Percentiles rank a stretch among this genome's conserved stretches.
phyloP scores from a whole-genome alignment of 2,797 vertebrate species.

The Tokudaia muenninki region DNA sequence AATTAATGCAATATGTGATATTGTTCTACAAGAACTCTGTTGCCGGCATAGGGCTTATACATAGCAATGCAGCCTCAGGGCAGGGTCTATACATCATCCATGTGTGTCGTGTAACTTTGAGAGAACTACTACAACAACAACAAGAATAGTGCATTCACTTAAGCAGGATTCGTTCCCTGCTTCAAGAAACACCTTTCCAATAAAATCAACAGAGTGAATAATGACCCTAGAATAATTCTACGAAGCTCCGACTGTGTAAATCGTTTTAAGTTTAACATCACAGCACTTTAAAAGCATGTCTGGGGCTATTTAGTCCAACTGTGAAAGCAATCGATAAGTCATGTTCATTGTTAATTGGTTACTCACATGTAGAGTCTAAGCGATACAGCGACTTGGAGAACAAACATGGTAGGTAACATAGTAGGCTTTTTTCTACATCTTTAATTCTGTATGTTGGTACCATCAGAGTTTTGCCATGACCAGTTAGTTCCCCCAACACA shows the following conservation, averaged over 20 bases:
- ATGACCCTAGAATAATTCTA: slow-evolving; percentile 31
- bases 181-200: slow-evolving; percentile 37
- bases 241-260: slow-evolving; percentile 21
- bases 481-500: neutral
- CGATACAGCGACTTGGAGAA: neutral
- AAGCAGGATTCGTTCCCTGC: slow-evolving; percentile 43
- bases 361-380: neutral
- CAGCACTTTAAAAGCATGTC: slow-evolving; percentile 16
- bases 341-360: slow-evolving; percentile 31
- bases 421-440: neutral
- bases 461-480: neutral
- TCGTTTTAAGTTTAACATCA: slow-evolving; percentile 30
- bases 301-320: slow-evolving; percentile 21
- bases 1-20: slow-evolving; percentile 51
- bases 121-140: neutral
- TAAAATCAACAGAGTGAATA: slow-evolving; percentile 47
- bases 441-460: neutral
- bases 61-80: neutral
- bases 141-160: neutral
- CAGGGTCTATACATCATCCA: neutral
- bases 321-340: slow-evolving; percentile 34
- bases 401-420: neutral
- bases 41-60: slow-evolving; percentile 14
- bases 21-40: slow-evolving; percentile 25
- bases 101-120: slow-evolving; percentile 56